Evolutionary conservation across 2,797 vertebrate genomes (phyloP).

Genomic region (Tarsius wallacei): DNA sequence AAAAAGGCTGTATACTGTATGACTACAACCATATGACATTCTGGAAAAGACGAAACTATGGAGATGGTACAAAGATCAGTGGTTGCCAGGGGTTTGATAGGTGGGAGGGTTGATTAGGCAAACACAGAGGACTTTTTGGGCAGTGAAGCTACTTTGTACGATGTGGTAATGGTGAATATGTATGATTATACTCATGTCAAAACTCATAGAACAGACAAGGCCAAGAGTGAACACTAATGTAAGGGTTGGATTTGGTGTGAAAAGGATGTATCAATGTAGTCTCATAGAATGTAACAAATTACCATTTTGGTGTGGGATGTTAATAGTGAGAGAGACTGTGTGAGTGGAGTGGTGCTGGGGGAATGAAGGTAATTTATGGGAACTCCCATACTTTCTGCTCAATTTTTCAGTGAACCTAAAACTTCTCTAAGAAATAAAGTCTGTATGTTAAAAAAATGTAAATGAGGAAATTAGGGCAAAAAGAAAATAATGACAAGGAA

Average conservation of each 20-base stretch:
- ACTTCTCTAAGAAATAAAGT: not conserved
- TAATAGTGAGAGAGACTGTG: not conserved
- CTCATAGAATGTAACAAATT: not conserved
- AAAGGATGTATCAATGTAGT: not conserved
- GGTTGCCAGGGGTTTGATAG: not conserved
- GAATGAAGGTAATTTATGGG: too few species aligned
- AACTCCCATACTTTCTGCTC: not conserved
- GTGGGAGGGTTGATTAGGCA: not conserved
- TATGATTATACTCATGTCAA: not conserved
- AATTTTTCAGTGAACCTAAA: not conserved
- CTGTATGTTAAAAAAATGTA: not conserved
- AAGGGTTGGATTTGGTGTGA: not conserved
- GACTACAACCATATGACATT: not conserved
- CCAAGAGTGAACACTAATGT: not conserved
- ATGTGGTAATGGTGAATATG: not conserved
- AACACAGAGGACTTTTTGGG: not conserved
- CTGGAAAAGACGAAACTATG: not conserved
- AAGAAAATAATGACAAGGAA: slow-evolving; percentile 32
- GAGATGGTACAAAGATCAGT: not conserved
- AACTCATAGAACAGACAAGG: not conserved
- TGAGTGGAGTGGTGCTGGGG: too few species aligned
- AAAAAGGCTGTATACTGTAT: not conserved
- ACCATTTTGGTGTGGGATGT: not conserved
- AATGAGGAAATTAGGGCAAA: not conserved
- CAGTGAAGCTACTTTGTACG: not conserved